Conservation (phyloP, 2,797 vertebrate species). For the Arnoldichthys spilopterus region DNA sequence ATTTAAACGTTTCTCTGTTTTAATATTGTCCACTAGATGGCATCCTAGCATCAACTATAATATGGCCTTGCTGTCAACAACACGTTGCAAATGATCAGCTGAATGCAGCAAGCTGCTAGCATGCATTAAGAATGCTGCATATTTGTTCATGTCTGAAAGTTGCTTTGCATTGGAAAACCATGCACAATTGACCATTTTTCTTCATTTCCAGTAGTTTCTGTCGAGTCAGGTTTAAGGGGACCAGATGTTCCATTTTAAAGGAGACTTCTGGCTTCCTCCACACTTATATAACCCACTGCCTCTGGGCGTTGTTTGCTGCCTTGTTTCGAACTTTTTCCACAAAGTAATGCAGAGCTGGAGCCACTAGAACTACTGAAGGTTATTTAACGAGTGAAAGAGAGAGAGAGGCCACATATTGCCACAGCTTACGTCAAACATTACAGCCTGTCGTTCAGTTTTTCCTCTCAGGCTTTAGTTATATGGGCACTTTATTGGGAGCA, state of each 20-base stretch:
- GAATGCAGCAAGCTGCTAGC: background rate
- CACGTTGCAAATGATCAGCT: slow-evolving; percentile 4
- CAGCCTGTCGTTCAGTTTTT: background rate
- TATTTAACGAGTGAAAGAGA: slow-evolving; percentile 26
- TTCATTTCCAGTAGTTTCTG: slow-evolving; percentile 40
- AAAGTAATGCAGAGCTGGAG: slow-evolving; percentile 31
- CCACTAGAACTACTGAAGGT: slow-evolving; percentile 7
- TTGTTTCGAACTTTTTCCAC: slow-evolving; percentile 44
- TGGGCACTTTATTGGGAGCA: slow-evolving; percentile 17
- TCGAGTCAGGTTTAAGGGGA: slow-evolving; percentile 30
- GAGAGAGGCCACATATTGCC: background rate
- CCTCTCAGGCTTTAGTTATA: background rate
- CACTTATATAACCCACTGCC: slow-evolving; percentile 54
- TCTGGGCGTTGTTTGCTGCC: slow-evolving; percentile 44
- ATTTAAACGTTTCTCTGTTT: background rate
- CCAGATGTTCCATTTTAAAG: slow-evolving; percentile 55
- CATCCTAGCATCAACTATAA: slow-evolving; percentile 14
- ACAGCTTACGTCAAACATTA: slow-evolving; percentile 2
- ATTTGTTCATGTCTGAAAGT: background rate
- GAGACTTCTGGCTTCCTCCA: slow-evolving; percentile 36
- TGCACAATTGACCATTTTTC: slow-evolving; percentile 13
- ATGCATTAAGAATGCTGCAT: background rate
- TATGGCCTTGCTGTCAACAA: background rate
- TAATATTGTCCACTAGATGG: slow-evolving; percentile 56
- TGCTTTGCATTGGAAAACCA: background rate